Base-by-base conservation (phyloP, 2,888 invertebrate species). In the Microctonus hyperodae region DNA sequence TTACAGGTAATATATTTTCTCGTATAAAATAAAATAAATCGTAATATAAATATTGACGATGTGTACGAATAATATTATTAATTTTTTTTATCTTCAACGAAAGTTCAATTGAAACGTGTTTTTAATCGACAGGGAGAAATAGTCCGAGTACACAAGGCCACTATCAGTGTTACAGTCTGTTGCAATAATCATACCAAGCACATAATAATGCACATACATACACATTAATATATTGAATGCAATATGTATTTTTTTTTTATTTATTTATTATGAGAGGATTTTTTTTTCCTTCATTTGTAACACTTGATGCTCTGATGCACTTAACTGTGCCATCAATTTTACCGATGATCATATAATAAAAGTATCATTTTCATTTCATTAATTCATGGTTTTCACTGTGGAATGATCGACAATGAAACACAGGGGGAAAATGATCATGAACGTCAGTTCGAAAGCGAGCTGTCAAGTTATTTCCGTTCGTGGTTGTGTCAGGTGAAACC, bases 1-100 rank as follows among this genome's bases (percentile, higher is more conserved):
- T 96, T 63, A 95, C 96, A 74, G 95, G 95, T 89, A 67, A 61
- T 61, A 57, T 35, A 20, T 40, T 20, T 37, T 16, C 33, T 1
- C 10, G 16, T 7, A 20, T 23, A 58, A 3, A 9, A 35, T 44
- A 16, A 16, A 16, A 16, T 44, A 2, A 7, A 2, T 3, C 6
- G 3, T 16, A 16, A 20, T 44, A 11, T 25, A 16, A 25, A 11
- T 5, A 51, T n/a, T 13, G 37, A n/a, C n/a, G n/a, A n/a, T n/a
- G n/a, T n/a, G n/a, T n/a, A n/a, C n/a, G n/a, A n/a, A n/a, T n/a
- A n/a, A n/a, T n/a, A n/a, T n/a, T n/a, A n/a, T n/a, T n/a, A n/a
- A n/a, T n/a, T n/a, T n/a, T n/a, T n/a, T n/a, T 37, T 37, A 4
- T 37, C 9, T 25, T 53, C 53, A n/a, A 53, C 13, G 53, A 53